Evolutionary conservation across 2,888 invertebrate species (phyloP).

Genomic region (Ormyrus pomaceus): DNA sequence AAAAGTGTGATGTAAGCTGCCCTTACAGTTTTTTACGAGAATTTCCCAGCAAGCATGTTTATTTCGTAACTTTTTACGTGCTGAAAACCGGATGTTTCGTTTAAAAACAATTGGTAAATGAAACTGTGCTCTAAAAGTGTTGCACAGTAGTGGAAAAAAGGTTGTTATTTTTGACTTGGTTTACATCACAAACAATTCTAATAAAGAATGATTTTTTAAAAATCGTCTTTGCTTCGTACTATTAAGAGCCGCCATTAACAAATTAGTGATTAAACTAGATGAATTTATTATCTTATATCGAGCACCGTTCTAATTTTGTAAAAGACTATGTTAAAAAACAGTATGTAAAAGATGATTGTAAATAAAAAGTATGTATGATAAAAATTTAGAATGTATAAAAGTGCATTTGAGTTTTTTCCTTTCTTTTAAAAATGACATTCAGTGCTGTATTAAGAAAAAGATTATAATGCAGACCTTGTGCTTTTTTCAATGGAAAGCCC

Average conservation of each 20-base stretch:
- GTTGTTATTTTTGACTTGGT: slow-evolving; percentile 23
- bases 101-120: slow-evolving; percentile 6
- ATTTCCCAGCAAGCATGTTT: slow-evolving; percentile 16
- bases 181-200: not conserved
- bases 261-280: not conserved
- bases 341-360: slow-evolving; percentile 43
- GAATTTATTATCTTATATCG: slow-evolving; percentile 2
- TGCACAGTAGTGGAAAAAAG: not conserved
- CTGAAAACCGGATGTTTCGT: slow-evolving; percentile 13
- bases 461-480: slow-evolving; percentile 34
- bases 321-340: not conserved
- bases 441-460: slow-evolving; percentile 22
- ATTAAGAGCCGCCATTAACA: slow-evolving; percentile 1
- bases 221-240: not conserved
- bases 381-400: slow-evolving; percentile 47
- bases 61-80: slow-evolving; percentile 27
- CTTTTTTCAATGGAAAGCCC: slow-evolving; percentile 17
- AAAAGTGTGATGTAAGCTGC: not conserved
- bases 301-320: slow-evolving; percentile 8
- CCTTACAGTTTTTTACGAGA: slow-evolving; percentile 15
- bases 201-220: not conserved
- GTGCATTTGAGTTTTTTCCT: slow-evolving; percentile 25
- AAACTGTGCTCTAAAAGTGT: not conserved
- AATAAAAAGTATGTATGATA: slow-evolving; percentile 48
- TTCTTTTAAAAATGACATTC: slow-evolving; percentile 31